Evolutionary conservation across 2,888 invertebrate species (phyloP).

Genomic region (Thymelicus acteon): DNA sequence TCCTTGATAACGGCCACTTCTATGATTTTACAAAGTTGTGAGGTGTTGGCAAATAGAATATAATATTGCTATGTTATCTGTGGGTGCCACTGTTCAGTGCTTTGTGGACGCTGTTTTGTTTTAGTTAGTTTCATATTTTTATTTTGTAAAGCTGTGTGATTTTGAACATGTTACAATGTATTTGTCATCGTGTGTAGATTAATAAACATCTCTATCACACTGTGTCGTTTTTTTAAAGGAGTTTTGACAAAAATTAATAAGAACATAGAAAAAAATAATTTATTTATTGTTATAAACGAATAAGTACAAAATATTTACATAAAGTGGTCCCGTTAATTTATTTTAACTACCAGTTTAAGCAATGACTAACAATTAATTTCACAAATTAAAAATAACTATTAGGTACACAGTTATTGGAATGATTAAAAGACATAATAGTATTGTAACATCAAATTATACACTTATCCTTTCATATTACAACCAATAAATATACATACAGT

Average conservation of each 20-base stretch:
- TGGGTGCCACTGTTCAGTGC: conserved; percentile 29
- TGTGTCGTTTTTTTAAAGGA: background rate
- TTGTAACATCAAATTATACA: background rate
- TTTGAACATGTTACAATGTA: conserved; percentile 22
- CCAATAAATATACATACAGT: background rate
- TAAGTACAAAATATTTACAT: conserved; percentile 66
- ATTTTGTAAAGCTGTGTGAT: conserved; percentile 19
- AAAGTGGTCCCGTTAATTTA: conserved; percentile 37
- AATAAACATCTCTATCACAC: conserved; percentile 37
- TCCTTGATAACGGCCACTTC: too few species aligned
- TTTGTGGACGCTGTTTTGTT: conserved; percentile 25
- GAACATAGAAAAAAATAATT: conserved; percentile 54
- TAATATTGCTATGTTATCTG: background rate
- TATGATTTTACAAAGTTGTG: too few species aligned
- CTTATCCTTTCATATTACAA: background rate
- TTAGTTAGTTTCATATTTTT: conserved; percentile 17
- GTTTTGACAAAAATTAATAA: conserved; percentile 20
- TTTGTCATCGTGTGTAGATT: conserved; percentile 35
- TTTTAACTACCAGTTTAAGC: conserved; percentile 15
- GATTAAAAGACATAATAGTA: too few species aligned
- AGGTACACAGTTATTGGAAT: conserved; percentile 13
- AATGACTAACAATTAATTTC: conserved; percentile 32
- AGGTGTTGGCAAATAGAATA: too few species aligned
- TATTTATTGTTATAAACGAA: conserved; percentile 48
- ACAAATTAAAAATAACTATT: conserved; percentile 47